Conservation (phyloP, 2,113 vertebrate species). For the Piaya cayana region DNA sequence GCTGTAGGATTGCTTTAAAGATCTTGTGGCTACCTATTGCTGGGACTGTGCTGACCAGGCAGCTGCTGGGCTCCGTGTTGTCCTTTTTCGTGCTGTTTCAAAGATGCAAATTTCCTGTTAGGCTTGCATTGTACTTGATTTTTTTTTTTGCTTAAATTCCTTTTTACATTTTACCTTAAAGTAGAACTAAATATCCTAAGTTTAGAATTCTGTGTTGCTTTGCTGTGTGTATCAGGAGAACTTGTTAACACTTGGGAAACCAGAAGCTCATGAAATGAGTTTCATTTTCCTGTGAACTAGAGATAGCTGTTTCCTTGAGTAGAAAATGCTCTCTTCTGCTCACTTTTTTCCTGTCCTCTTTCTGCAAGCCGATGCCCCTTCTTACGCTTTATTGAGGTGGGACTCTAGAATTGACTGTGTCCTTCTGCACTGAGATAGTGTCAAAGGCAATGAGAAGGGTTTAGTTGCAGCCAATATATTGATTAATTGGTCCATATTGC, state of each 20-base stretch:
- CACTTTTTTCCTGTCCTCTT: background rate
- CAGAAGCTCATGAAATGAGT: background rate
- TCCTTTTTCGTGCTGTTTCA: background rate
- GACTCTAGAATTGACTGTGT: background rate
- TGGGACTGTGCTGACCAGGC: background rate
- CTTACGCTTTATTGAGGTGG: background rate
- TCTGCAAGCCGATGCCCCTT: background rate
- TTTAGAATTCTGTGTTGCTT: background rate
- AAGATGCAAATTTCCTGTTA: background rate
- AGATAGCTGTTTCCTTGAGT: background rate
- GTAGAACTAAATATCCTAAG: background rate
- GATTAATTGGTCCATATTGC: fast-evolving
- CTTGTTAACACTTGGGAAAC: background rate
- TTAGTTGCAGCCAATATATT: background rate
- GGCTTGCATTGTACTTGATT: background rate
- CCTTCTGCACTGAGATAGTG: background rate
- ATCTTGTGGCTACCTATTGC: background rate
- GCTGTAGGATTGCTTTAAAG: background rate
- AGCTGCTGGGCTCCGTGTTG: background rate
- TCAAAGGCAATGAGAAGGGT: background rate
- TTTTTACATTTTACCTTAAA: background rate
- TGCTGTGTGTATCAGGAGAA: background rate
- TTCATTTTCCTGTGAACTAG: background rate
- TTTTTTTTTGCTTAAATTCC: background rate
- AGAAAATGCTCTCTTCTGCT: background rate